Percentiles rank a stretch among this genome's conserved stretches.
These are phyloP conservation scores for Oreonectes daqikongensis DNA, from an alignment of 2,797 vertebrate genomes.

Conservation along the genomic window DNA sequence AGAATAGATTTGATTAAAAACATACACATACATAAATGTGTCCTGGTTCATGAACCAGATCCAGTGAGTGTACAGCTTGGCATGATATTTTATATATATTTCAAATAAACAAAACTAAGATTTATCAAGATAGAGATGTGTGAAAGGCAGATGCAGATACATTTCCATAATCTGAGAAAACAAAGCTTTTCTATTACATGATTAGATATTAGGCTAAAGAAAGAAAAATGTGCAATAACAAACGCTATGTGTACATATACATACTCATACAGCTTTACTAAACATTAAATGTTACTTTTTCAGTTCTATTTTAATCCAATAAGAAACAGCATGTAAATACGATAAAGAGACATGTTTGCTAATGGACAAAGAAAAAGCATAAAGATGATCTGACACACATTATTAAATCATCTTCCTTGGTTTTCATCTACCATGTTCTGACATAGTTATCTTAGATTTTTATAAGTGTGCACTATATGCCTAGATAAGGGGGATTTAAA, in stretches of 20 bases:
- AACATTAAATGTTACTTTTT: constrained; percentile 44
- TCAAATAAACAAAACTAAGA: not conserved
- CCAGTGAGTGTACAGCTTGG: constrained; percentile 32
- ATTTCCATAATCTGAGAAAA: constrained; percentile 25
- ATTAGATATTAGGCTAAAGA: constrained; percentile 41
- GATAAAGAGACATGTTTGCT: constrained; percentile 1
- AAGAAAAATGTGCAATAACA: constrained; percentile 37
- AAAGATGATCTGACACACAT: constrained; percentile 22
- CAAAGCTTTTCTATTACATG: constrained; percentile 41
- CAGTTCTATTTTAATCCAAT: constrained; percentile 36
- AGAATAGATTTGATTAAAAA: constrained; percentile 32
- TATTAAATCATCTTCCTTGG: constrained; percentile 20
- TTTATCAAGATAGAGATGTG: constrained; percentile 33
- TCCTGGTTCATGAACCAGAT: not conserved
- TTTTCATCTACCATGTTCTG: not conserved
- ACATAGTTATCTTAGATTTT: constrained; percentile 1
- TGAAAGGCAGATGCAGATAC: constrained; percentile 41
- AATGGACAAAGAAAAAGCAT: constrained; percentile 14
- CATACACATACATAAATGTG: constrained; percentile 37
- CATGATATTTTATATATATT: constrained; percentile 24
- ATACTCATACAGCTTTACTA: constrained; percentile 50
- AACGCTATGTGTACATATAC: constrained; percentile 49
- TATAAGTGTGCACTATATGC: not conserved
- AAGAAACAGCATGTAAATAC: constrained; percentile 23
- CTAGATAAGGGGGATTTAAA: not conserved